Evolutionary conservation across 2,797 vertebrate genomes (phyloP).

Genomic region (Crenuchus spilurus): DNA sequence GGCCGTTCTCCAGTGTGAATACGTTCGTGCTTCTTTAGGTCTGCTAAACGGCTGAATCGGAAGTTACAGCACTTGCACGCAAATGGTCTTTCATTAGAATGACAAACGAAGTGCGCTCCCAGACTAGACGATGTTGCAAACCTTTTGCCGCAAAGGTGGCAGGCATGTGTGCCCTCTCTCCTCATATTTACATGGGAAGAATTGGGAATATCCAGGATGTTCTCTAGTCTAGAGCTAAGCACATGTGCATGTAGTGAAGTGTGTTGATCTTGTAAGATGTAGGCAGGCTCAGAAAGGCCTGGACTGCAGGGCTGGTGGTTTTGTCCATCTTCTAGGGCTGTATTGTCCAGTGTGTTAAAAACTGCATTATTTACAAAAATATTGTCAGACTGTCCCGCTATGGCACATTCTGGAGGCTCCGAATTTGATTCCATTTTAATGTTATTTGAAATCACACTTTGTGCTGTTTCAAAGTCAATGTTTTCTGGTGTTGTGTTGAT

Average conservation of each 20-base stretch:
- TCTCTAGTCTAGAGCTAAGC: conserved; percentile 56
- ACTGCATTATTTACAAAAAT: background rate
- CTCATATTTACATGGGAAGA: background rate
- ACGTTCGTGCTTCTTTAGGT: conserved; percentile 66
- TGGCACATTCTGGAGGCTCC: conserved; percentile 19
- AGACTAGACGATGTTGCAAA: conserved; percentile 63
- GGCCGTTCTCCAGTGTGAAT: conserved; percentile 69
- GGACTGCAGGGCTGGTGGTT: background rate
- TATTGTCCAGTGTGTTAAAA: background rate
- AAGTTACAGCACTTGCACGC: conserved; percentile 65
- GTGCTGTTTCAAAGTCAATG: background rate
- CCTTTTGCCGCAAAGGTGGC: conserved; percentile 67
- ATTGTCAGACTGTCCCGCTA: background rate
- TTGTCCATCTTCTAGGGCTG: background rate
- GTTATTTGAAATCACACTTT: background rate
- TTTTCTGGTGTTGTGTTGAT: background rate
- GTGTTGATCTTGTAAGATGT: background rate
- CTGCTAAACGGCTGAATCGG: conserved; percentile 67
- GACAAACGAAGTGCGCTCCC: conserved; percentile 66
- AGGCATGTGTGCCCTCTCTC: conserved; percentile 59
- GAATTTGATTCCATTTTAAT: conserved; percentile 41
- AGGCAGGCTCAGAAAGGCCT: background rate
- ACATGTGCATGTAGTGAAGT: conserved; percentile 12
- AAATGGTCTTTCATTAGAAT: conserved; percentile 69
- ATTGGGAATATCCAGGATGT: conserved; percentile 35